phyloP scores from a whole-genome alignment of 2,113 vertebrate species.

The Mobula hypostoma region DNA sequence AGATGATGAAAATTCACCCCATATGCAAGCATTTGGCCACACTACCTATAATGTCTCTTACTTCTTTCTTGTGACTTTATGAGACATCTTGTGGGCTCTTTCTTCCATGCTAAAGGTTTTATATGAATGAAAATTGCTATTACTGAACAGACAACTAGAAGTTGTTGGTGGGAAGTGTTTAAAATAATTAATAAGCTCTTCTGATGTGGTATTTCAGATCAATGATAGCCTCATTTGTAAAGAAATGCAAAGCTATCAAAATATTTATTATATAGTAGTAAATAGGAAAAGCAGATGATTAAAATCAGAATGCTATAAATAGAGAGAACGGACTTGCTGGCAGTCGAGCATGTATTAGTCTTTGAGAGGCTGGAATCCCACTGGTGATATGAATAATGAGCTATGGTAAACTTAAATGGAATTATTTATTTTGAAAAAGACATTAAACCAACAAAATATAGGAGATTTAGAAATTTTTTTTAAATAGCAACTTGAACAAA shows the following conservation, averaged over 20 bases:
- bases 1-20: not conserved
- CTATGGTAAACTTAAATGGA: not conserved
- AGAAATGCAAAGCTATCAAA: not conserved
- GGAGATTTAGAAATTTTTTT: not conserved
- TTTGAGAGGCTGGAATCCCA: not conserved
- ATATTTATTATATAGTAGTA: not conserved
- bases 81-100: not conserved
- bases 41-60: not conserved
- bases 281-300: not conserved
- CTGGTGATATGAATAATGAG: not conserved
- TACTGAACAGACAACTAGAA: not conserved
- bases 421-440: not conserved
- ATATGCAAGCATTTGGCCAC: not conserved
- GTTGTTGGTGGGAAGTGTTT: not conserved
- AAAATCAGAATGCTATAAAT: not conserved
- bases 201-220: not conserved
- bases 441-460: not conserved
- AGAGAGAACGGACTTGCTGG: not conserved
- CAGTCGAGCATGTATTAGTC: not conserved
- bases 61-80: not conserved
- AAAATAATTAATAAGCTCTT: not conserved
- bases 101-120: not conserved
- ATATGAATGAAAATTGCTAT: not conserved
- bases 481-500: too few species aligned
- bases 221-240: not conserved